Percentiles rank a stretch among this genome's conserved stretches.
These are phyloP conservation scores for Notodonta ziczac DNA, from an alignment of 2,888 invertebrate species.

Conservation along the genomic window DNA sequence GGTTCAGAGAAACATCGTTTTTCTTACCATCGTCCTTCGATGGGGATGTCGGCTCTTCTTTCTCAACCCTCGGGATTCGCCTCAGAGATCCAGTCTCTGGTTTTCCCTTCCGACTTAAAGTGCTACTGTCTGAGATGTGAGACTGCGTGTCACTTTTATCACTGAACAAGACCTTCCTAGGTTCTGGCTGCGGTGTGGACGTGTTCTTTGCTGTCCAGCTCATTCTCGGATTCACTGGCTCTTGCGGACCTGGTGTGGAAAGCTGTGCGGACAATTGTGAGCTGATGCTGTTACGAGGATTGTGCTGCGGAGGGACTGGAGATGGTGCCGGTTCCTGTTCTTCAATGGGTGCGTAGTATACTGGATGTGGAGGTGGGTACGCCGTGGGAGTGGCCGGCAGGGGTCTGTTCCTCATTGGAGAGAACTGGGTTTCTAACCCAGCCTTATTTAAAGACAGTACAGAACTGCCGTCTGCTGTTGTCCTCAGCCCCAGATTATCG, in stretches of 20 bases:
- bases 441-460: constrained; percentile 91
- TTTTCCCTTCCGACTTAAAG: constrained; percentile 76
- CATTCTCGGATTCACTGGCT: constrained; percentile 77
- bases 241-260: constrained; percentile 79
- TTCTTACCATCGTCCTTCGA: constrained; percentile 69
- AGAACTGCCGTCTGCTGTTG: constrained; percentile 94
- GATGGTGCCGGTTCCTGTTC: constrained; percentile 80
- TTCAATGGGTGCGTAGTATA: constrained; percentile 82
- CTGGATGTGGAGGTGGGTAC: constrained; percentile 72
- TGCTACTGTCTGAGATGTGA: constrained; percentile 66
- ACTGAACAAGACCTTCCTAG: constrained; percentile 70
- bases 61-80: constrained; percentile 65
- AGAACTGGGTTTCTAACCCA: constrained; percentile 80
- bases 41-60: constrained; percentile 66
- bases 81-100: constrained; percentile 82
- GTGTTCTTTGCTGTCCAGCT: constrained; percentile 81
- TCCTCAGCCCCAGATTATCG: constrained; percentile 93
- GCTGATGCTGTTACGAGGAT: constrained; percentile 79
- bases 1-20: constrained; percentile 68
- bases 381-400: constrained; percentile 86
- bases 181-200: constrained; percentile 76
- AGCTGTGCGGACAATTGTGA: constrained; percentile 78
- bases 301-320: constrained; percentile 73
- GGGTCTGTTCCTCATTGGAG: constrained; percentile 86
- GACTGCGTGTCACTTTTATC: constrained; percentile 67